These are phyloP conservation scores for Marmota flaviventris DNA, from an alignment of 2,113 vertebrate genomes.

Conservation along the genomic window DNA sequence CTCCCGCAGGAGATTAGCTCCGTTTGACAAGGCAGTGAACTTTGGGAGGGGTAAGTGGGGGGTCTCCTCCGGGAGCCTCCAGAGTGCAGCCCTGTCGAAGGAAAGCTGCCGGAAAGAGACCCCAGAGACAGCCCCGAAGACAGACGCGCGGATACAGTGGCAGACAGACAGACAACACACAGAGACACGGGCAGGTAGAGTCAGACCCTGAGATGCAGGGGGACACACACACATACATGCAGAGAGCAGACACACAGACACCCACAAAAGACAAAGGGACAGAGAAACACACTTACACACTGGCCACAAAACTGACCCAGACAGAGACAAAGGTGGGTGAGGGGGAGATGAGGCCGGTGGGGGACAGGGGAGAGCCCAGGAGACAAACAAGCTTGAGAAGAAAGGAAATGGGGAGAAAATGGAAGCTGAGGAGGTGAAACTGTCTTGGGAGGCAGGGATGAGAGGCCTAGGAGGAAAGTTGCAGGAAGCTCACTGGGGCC, in stretches of 20 bases:
- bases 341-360: background rate
- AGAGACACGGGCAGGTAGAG: conserved; percentile 55
- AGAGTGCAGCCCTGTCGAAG: conserved; percentile 84
- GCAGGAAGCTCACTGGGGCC: background rate
- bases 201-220: conserved; percentile 47
- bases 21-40: conserved; percentile 91
- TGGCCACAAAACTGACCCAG: background rate
- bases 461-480: background rate
- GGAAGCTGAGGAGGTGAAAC: conserved; percentile 31
- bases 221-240: background rate
- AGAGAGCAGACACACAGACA: background rate
- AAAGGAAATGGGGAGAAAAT: conserved; percentile 40
- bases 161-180: background rate
- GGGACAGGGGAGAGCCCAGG: background rate
- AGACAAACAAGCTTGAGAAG: background rate
- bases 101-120: conserved; percentile 84
- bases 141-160: background rate
- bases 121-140: background rate
- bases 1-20: conserved; percentile 89
- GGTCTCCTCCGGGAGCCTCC: conserved; percentile 87
- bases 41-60: conserved; percentile 88
- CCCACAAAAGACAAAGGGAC: background rate
- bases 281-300: background rate
- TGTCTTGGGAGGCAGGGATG: background rate
- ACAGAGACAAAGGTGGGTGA: background rate